Evolutionary conservation across 2,888 invertebrate species (phyloP), one percentile per base, ranked within the genome.

Genomic region (Fragum whitleyi): DNA sequence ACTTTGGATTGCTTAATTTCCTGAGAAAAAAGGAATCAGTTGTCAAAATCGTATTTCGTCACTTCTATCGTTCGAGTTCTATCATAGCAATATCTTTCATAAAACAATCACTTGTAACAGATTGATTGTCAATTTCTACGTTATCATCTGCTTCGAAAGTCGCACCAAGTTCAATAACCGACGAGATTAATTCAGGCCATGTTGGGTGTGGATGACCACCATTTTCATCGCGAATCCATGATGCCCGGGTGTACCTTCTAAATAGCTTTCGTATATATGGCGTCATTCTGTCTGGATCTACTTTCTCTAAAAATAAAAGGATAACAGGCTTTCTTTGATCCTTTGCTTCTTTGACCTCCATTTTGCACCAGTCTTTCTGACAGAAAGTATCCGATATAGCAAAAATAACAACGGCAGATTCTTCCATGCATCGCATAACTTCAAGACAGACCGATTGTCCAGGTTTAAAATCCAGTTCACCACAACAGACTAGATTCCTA

Each of bases 361-460:
- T 74, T 74, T 53, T 51, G 23, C 74, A 74, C 65, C 65, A 74
- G 29, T 29, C 29, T 65, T 74, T 74, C 74, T 74, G 32, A 53
- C 74, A 74, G 28, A 74, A 74, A 1, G 47, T 53, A n/a, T 74
- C 65, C 1, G 74, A 74, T 26, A 74, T 32, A 51, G 65, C 65
- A 36, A 74, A 65, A 14, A 74, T 53, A 16, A 65, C 55, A 21
- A 74, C 65, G 19, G 65, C 65, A 2, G 74, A 74, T 21, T 74
- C 65, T 55, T 74, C 74, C 19, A 74, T 74, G 53, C 74, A 74
- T 51, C 74, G 51, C 65, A 65, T 74, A 11, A 53, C 74, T 55
- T 74, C 74, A 55, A 29, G 32, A 39, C 53, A 53, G 19, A 74
- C 65, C 0, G 65, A 29, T 14, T 65, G 19, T 32, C 74, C 74